Percentiles rank a stretch among this genome's conserved stretches.
These are phyloP conservation scores for Pseudonaja textilis DNA, from an alignment of 2,113 vertebrate species.

Conservation along the genomic window DNA sequence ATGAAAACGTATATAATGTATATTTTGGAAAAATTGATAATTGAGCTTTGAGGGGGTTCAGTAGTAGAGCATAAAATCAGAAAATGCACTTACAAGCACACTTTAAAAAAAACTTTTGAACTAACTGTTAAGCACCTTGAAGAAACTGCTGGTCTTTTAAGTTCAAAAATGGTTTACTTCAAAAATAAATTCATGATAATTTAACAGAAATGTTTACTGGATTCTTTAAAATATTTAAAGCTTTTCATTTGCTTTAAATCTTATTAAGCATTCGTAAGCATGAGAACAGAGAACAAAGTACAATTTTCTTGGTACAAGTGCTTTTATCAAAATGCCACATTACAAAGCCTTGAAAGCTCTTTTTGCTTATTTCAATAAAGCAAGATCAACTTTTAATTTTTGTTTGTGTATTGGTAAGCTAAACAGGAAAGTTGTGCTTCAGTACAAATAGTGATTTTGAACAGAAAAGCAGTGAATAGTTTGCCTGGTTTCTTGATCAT, in stretches of 20 bases:
- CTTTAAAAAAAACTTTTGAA: not conserved
- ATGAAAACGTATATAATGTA: not conserved
- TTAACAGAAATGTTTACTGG: not conserved
- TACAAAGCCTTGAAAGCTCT: not conserved
- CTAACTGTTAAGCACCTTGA: not conserved
- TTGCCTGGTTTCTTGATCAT: not conserved
- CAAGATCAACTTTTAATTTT: not conserved
- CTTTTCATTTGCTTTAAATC: not conserved
- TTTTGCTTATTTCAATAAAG: constrained; percentile 2
- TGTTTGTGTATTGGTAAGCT: not conserved
- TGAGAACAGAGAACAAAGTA: not conserved
- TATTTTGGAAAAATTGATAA: not conserved
- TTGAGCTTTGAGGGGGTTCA: not conserved
- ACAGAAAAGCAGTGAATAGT: not conserved
- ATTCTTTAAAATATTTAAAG: not conserved
- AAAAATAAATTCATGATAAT: not conserved
- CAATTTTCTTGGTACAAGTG: not conserved
- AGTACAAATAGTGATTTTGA: not conserved
- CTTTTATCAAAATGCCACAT: not conserved
- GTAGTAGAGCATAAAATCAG: not conserved
- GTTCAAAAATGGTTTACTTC: not conserved
- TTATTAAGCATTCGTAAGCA: not conserved
- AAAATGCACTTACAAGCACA: not conserved
- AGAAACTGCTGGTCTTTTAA: not conserved
- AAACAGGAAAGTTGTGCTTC: not conserved